Evolutionary conservation across 2,797 vertebrate species (phyloP), one percentile per base, ranked within the genome.

Genomic region (Melanogrammus aeglefinus): DNA sequence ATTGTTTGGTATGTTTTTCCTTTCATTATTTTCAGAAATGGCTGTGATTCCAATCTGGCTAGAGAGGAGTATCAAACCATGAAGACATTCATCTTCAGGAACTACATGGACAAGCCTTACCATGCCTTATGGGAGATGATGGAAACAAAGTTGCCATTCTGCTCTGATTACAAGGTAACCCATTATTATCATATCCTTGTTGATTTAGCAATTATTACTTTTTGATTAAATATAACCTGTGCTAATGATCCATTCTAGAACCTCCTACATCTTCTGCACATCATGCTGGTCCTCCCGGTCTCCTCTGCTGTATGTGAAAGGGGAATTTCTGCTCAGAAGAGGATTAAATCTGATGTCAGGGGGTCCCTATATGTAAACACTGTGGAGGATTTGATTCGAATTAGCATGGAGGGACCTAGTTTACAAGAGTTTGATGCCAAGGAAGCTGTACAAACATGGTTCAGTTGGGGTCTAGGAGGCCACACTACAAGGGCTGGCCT

Each of bases 261-360:
- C 35, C 82, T 77, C 72, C 72, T 81, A 69, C 81, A 83, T 75
- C 79, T 84, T 73, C 78, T 80, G 66, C 76, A 82, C n/a, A 79
- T 80, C 75, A 76, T 84, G 83, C 51, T 82, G 70, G 80, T 78
- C 76, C 80, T 82, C 38, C 83, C 80, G 8, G 77, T 82, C 18
- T 80, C 78, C 63, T 38, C 75, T 74, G 81, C 75, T 77, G 71
- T 80, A 41, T 79, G 81, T 76, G 78, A 80, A 66, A 80, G 81
- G 73, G 80, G 78, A 5, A 80, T 79, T 66, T 82, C 78, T 75
- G 36, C 76, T 47, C 76, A 81, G 74, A 79, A 77, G 75, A 77
- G 66, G 38, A 77, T 84, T 29, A 82, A 82, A 77, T 78, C 78
- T 39, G 78, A 82, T 73, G 75, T 38, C 38, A 79, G 80, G 70